Evolutionary conservation across 92 coral and sea anemone species (phyloP).

Genomic region (Meandrina meandrites): DNA sequence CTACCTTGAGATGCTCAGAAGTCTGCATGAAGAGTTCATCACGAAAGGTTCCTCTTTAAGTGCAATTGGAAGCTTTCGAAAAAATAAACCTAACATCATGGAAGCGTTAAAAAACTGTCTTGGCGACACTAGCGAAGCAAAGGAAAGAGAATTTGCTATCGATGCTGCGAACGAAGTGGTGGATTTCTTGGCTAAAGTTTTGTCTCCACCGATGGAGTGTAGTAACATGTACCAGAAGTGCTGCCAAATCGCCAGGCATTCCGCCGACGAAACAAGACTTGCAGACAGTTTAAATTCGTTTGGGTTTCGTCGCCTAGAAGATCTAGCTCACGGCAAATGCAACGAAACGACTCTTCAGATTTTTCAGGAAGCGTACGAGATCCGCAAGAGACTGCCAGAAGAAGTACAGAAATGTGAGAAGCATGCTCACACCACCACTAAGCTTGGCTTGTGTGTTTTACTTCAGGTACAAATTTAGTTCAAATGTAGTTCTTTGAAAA

Average conservation of each 20-base stretch:
- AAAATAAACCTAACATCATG: constrained; percentile 2
- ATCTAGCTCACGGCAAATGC: background rate
- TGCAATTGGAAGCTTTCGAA: background rate
- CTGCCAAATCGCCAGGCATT: constrained; percentile 1
- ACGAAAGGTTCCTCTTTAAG: constrained; percentile 1
- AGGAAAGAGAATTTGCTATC: background rate
- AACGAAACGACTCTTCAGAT: background rate
- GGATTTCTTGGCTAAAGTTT: constrained; percentile 22
- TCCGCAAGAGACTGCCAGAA: background rate
- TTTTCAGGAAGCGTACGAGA: constrained; percentile 1
- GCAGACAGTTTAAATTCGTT: constrained; percentile 12
- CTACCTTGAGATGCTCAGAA: constrained; percentile 1
- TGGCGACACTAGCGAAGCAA: background rate
- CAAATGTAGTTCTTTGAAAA: too few relatives aligned
- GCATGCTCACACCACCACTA: background rate
- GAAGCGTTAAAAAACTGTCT: constrained; percentile 21
- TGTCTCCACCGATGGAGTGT: constrained; percentile 14
- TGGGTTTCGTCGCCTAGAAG: constrained; percentile 9
- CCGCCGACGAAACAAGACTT: constrained; percentile 11
- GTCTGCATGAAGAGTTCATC: background rate
- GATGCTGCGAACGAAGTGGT: constrained; percentile 11
- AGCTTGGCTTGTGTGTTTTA: constrained; percentile 6
- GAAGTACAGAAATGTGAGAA: constrained; percentile 11
- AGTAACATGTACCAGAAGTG: constrained; percentile 9
- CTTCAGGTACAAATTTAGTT: background rate